Evolutionary conservation across 2,113 vertebrate species (phyloP).

Genomic region (Apteryx owenii): DNA sequence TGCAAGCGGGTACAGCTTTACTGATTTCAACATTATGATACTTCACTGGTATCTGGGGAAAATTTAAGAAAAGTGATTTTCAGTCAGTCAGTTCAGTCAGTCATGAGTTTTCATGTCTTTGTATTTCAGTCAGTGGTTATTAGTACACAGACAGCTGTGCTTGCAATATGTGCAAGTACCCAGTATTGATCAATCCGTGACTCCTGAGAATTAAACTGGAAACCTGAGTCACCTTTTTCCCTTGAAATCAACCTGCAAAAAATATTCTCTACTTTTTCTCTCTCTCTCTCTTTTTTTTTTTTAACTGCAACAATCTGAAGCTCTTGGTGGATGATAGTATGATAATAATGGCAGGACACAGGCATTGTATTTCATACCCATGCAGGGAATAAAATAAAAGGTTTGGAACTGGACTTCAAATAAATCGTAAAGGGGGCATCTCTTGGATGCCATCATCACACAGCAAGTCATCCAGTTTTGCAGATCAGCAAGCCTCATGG

Average conservation of each 20-base stretch:
- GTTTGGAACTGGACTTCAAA: neutral
- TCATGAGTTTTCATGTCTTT: neutral
- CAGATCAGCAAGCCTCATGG: neutral
- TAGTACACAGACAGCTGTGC: neutral
- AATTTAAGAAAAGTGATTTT: neutral
- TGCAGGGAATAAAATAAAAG: neutral
- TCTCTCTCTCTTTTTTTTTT: neutral
- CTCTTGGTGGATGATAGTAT: neutral
- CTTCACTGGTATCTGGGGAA: neutral
- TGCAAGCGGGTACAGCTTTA: neutral
- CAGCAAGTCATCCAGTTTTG: neutral
- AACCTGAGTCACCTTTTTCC: neutral
- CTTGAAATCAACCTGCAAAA: neutral
- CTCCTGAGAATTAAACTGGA: neutral
- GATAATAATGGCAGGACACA: neutral
- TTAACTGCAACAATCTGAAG: neutral
- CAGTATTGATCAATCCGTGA: neutral
- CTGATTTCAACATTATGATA: neutral
- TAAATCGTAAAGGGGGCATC: neutral
- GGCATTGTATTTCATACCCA: neutral
- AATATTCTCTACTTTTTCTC: neutral
- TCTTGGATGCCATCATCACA: neutral
- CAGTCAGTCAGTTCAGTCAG: neutral
- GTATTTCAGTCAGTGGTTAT: neutral
- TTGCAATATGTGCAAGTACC: neutral